phyloP scores from a whole-genome alignment of 2,113 vertebrate genomes.

The Sarotherodon lohbergeri region DNA sequence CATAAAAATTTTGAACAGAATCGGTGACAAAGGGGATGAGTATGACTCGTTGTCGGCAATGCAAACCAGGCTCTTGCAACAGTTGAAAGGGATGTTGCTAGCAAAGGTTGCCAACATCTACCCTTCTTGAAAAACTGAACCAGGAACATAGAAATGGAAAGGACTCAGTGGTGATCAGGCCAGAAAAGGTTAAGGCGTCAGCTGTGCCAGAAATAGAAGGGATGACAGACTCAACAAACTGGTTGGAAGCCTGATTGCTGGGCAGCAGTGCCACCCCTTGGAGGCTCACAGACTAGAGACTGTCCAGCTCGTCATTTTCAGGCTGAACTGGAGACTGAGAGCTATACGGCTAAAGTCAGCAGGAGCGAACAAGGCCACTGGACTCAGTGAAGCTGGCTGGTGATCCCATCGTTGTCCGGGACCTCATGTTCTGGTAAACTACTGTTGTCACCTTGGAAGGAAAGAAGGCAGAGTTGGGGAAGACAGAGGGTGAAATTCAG shows the following conservation, averaged over 20 bases:
- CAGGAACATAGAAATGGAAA: neutral
- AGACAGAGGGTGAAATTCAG: neutral
- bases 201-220: neutral
- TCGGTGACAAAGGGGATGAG: neutral
- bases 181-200: neutral
- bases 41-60: neutral
- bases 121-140: neutral
- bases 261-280: neutral
- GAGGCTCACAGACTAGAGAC: neutral
- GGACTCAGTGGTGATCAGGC: neutral
- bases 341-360: neutral
- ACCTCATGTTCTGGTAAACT: neutral
- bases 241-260: neutral
- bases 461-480: neutral
- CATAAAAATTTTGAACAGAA: neutral
- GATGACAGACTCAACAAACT: rapidly evolving
- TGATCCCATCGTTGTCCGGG: neutral
- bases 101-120: neutral
- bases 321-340: neutral
- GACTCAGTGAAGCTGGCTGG: neutral
- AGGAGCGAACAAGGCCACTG: neutral
- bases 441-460: neutral
- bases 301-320: neutral
- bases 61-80: neutral
- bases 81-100: rapidly evolving